Percentiles rank a stretch among this genome's conserved stretches.
Evolutionary conservation across 2,888 invertebrate genomes (phyloP).

Genomic region (Cinara cedri): DNA sequence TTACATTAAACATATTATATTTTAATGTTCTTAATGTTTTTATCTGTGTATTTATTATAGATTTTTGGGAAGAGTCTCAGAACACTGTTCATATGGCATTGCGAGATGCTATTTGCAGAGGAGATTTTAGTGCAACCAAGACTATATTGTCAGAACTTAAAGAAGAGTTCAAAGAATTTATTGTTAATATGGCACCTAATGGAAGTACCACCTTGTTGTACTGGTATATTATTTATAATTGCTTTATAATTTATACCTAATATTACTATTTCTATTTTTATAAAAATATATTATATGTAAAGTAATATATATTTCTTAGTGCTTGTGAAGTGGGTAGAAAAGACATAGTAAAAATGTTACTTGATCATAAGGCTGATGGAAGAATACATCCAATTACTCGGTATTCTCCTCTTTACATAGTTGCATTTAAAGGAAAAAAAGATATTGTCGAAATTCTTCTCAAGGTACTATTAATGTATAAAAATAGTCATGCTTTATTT

Average conservation of each 20-base stretch:
- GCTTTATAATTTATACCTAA: conserved; percentile 38
- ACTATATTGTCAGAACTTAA: conserved; percentile 72
- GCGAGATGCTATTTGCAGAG: conserved; percentile 73
- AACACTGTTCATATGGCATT: conserved; percentile 77
- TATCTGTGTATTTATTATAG: conserved; percentile 62
- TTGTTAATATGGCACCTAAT: conserved; percentile 85
- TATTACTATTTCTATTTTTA: conserved; percentile 18
- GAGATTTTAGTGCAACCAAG: conserved; percentile 73
- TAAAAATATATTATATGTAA: conserved; percentile 21
- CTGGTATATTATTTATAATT: conserved; percentile 67
- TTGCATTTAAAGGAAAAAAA: conserved; percentile 74
- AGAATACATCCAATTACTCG: conserved; percentile 87
- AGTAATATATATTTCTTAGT: conserved; percentile 65
- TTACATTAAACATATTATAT: not conserved
- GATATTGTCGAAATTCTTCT: conserved; percentile 66
- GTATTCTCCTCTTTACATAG: conserved; percentile 90
- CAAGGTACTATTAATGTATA: conserved; percentile 63
- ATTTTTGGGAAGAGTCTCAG: conserved; percentile 76
- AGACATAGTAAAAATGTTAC: conserved; percentile 76
- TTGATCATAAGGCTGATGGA: conserved; percentile 85
- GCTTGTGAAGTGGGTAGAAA: conserved; percentile 85
- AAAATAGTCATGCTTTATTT: conserved; percentile 16
- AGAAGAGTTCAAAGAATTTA: conserved; percentile 74
- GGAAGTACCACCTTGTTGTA: conserved; percentile 88
- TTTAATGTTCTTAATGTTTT: not conserved